phyloP scores from a whole-genome alignment of 2,113 vertebrate genomes.

The Ageneiosus marmoratus region DNA sequence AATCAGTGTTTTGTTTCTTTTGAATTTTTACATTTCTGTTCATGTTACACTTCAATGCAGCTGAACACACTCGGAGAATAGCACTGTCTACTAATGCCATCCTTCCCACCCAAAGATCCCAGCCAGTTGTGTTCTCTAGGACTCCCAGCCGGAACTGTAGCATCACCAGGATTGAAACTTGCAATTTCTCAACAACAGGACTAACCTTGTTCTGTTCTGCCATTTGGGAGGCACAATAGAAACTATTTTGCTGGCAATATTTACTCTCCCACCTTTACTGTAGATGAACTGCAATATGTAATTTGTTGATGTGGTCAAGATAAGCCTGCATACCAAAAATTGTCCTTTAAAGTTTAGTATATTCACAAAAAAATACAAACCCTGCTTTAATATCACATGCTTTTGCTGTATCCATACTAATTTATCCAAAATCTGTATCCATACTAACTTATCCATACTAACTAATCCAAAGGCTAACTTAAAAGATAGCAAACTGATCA shows the following conservation, averaged over 20 bases:
- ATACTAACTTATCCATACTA: too few species aligned
- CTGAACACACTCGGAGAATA: background rate
- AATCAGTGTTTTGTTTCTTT: background rate
- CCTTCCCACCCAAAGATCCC: background rate
- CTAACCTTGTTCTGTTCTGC: background rate
- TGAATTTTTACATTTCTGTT: background rate
- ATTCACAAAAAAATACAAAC: background rate
- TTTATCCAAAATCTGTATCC: too few species aligned
- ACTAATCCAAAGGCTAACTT: background rate
- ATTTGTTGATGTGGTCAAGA: background rate
- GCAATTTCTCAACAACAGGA: background rate
- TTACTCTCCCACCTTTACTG: background rate
- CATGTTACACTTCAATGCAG: background rate
- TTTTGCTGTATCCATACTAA: background rate
- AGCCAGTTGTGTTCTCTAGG: background rate
- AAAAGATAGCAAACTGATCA: background rate
- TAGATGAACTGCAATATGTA: too few species aligned
- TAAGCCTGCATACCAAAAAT: background rate
- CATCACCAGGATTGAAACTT: background rate
- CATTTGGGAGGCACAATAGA: background rate
- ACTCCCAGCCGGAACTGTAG: background rate
- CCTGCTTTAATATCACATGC: background rate
- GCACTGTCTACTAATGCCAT: too few species aligned
- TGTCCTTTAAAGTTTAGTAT: background rate
- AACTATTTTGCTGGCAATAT: background rate